These are phyloP conservation scores for Clostera curtula DNA, from an alignment of 2,888 invertebrate genomes.

Conservation along the genomic window DNA sequence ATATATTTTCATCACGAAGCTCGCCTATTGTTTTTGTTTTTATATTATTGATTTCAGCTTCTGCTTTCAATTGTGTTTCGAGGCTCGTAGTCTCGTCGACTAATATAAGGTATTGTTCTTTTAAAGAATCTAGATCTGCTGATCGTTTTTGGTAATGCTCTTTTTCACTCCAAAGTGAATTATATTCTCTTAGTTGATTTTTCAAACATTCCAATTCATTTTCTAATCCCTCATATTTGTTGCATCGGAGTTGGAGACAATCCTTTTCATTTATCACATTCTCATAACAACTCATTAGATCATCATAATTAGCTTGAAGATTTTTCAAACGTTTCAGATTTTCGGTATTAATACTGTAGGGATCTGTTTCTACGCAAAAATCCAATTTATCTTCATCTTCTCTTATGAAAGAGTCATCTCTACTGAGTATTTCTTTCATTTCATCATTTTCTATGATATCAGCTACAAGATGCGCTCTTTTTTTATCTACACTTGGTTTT, in stretches of 20 bases:
- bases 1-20: conserved; percentile 44
- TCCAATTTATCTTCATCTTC: conserved; percentile 26
- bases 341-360: conserved; percentile 42
- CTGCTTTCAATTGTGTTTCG: conserved; percentile 54
- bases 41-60: conserved; percentile 52
- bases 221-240: conserved; percentile 48
- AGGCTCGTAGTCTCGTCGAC: conserved; percentile 53
- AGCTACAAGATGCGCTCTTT: conserved; percentile 58
- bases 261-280: conserved; percentile 51
- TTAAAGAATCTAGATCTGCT: conserved; percentile 48
- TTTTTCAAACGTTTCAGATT: conserved; percentile 52
- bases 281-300: conserved; percentile 53
- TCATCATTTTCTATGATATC: conserved; percentile 62
- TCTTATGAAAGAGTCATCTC: conserved; percentile 29
- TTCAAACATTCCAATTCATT: conserved; percentile 43
- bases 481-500: conserved; percentile 34
- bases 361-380: conserved; percentile 26
- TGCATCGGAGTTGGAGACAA: conserved; percentile 36
- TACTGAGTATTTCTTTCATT: conserved; percentile 56
- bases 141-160: conserved; percentile 57
- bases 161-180: conserved; percentile 57
- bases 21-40: conserved; percentile 47
- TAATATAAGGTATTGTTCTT: conserved; percentile 52
- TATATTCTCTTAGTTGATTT: conserved; percentile 48
- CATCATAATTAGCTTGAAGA: conserved; percentile 55